Evolutionary conservation across 2,888 invertebrate species (phyloP).

Genomic region (Napeogenes inachia): DNA sequence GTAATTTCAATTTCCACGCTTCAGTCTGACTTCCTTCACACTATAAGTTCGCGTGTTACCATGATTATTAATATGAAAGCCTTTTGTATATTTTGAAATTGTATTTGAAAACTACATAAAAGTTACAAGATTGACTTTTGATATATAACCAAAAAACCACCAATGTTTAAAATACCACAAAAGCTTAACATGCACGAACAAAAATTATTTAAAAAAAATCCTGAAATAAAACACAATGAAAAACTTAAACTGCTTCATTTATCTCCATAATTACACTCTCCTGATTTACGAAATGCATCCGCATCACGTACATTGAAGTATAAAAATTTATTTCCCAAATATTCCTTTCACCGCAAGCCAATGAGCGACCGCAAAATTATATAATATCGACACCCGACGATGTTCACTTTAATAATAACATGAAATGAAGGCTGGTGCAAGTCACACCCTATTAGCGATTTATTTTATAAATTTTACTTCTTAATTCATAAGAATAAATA

Average conservation of each 20-base stretch:
- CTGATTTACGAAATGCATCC: slow-evolving; percentile 1
- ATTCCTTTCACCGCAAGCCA: slow-evolving; percentile 20
- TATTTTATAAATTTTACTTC: background rate
- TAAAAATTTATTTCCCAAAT: slow-evolving; percentile 17
- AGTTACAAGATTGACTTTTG: too few relatives aligned
- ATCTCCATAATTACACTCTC: background rate
- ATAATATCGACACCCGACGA: slow-evolving; percentile 59
- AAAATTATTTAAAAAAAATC: background rate
- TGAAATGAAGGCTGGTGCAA: slow-evolving; percentile 43
- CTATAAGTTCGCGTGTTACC: too few relatives aligned
- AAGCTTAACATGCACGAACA: background rate
- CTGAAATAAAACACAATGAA: slow-evolving; percentile 5
- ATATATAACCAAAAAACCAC: background rate
- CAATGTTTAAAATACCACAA: background rate
- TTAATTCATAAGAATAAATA: too few relatives aligned
- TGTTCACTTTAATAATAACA: slow-evolving; percentile 61
- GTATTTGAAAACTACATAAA: background rate
- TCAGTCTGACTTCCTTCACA: too few relatives aligned
- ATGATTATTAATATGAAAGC: too few relatives aligned
- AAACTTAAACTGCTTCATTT: slow-evolving; percentile 5
- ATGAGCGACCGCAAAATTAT: slow-evolving; percentile 61
- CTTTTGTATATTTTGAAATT: too few relatives aligned
- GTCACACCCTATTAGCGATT: slow-evolving; percentile 21
- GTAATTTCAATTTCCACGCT: too few relatives aligned
- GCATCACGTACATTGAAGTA: slow-evolving; percentile 3